These are phyloP conservation scores for Brachionus rubens DNA, from an alignment of 1,140 invertebrate genomes.

Conservation along the genomic window DNA sequence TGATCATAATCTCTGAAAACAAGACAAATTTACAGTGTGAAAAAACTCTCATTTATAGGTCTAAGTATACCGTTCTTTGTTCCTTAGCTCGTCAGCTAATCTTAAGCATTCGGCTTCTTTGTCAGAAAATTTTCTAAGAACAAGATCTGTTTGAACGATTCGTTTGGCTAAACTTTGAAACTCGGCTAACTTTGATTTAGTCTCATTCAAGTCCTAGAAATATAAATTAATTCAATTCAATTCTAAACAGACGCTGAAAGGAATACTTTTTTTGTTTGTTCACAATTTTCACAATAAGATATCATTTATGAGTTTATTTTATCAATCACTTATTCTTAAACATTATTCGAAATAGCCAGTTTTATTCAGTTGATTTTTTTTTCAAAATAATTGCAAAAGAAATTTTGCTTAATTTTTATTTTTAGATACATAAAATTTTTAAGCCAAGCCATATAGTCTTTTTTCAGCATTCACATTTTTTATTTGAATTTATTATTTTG, in stretches of 20 bases:
- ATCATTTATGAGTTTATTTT: slow-evolving; percentile 3
- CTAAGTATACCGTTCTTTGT: slow-evolving; percentile 10
- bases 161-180: slow-evolving; percentile 40
- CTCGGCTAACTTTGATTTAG: slow-evolving; percentile 27
- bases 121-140: slow-evolving; percentile 41
- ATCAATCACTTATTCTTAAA: neutral
- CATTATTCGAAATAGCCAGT: no score
- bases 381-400: neutral
- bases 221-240: no score
- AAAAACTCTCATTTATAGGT: neutral
- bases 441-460: no score
- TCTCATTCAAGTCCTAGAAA: slow-evolving; percentile 41
- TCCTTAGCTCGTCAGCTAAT: neutral
- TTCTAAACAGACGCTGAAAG: no score
- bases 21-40: neutral
- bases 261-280: slow-evolving; percentile 40
- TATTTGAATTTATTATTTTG: no score
- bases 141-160: slow-evolving; percentile 31
- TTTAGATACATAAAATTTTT: neutral
- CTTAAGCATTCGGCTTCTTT: slow-evolving; percentile 36
- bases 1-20: neutral
- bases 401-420: neutral
- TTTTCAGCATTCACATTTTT: no score
- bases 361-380: neutral
- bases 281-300: slow-evolving; percentile 36